Conservation (phyloP, 2,888 invertebrate genomes). For the Dryobota labecula region DNA sequence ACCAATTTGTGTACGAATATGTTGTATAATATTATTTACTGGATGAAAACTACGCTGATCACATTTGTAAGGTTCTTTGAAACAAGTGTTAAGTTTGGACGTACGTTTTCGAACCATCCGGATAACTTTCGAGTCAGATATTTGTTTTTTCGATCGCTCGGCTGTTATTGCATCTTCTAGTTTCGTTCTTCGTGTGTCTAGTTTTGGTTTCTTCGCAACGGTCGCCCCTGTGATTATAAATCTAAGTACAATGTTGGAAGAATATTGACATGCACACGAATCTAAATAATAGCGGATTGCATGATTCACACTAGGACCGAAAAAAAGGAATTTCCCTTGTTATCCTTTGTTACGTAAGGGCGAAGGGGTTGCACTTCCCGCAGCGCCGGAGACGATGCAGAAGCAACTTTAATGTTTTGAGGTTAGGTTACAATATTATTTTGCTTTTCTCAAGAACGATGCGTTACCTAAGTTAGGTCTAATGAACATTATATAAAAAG, state of each 20-base stretch:
- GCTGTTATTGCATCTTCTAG: neutral
- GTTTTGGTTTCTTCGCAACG: neutral
- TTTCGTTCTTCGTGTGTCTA: neutral
- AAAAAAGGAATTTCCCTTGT: neutral
- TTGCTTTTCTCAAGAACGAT: no score
- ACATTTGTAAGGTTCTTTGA: neutral
- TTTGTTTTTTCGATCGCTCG: neutral
- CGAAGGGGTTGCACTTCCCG: no score
- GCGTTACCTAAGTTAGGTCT: no score
- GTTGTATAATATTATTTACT: neutral
- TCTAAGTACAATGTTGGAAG: neutral
- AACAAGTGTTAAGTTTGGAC: neutral
- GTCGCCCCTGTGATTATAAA: neutral
- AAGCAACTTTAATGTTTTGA: no score
- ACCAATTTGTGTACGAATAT: neutral
- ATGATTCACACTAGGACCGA: no score
- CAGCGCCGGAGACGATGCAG: no score
- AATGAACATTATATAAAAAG: no score
- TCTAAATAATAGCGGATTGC: neutral
- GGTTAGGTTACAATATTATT: no score
- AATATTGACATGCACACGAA: neutral
- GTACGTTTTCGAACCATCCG: no score
- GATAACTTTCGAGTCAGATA: neutral
- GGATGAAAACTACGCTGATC: no score
- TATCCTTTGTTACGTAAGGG: no score